Evolutionary conservation across 2,797 vertebrate species (phyloP).

Genomic region (Poeciliopsis presidionis): DNA sequence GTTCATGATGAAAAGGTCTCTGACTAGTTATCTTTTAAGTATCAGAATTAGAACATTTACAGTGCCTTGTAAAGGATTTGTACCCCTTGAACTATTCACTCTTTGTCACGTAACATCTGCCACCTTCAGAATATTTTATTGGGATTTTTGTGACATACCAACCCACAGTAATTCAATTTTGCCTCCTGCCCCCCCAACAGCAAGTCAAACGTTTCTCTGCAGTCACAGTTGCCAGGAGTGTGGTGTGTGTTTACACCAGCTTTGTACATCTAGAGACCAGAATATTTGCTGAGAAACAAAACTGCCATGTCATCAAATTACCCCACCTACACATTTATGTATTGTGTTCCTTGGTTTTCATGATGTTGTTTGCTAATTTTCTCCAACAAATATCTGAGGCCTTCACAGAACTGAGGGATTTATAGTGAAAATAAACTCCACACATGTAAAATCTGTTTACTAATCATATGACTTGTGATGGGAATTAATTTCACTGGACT

Average conservation of each 20-base stretch:
- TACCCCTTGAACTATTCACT: neutral
- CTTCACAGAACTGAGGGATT: neutral
- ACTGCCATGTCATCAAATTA: neutral
- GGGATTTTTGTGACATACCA: neutral
- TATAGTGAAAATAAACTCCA: neutral
- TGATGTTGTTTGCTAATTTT: neutral
- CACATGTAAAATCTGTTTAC: neutral
- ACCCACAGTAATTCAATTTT: neutral
- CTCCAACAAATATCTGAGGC: neutral
- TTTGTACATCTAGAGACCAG: neutral
- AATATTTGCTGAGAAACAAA: neutral
- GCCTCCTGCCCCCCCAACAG: neutral
- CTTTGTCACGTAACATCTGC: neutral
- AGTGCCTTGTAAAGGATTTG: conserved; percentile 5
- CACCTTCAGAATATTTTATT: neutral
- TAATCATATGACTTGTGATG: neutral
- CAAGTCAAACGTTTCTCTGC: neutral
- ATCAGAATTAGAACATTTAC: conserved; percentile 14
- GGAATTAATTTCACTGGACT: neutral
- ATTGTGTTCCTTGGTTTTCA: neutral
- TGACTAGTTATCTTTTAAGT: conserved; percentile 2
- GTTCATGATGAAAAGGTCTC: conserved; percentile 17
- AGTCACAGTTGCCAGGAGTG: neutral
- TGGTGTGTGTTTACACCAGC: neutral
- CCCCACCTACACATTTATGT: neutral